Evolutionary conservation across 2,113 vertebrate species (phyloP), one percentile per base, ranked within the genome.

Genomic region (Rhinolophus ferrumequinum): DNA sequence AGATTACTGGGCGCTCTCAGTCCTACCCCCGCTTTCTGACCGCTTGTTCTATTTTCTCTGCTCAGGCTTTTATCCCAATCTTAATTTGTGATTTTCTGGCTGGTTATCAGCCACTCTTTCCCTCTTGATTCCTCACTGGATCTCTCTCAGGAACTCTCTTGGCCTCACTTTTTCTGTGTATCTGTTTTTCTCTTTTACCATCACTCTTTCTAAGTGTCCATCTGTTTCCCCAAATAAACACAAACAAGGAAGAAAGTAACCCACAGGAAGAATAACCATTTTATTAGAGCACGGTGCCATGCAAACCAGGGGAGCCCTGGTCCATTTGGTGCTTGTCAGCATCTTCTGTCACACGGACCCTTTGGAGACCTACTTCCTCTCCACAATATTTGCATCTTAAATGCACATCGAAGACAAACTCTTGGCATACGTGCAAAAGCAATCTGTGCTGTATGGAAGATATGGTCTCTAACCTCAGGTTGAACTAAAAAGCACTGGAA

Each of bases 401-500:
- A 85, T 80, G 38, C 52, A 90, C 38, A 9, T 4, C 9, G 56
- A 95, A 97, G 91, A 93, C 88, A 95, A 79, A 47, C 26, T 96
- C 81, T 92, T 98, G 96, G 97, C 94, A 66, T 19, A 13, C 69
- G 19, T 4, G 86, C 86, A 94, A 93, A 88, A 91, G 81, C 73
- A 82, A 60, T 79, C 70, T 73, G 62, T 56, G 30, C 91, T 93
- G 28, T 30, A 8, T 50, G n/a, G 69, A 94, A 97, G 95, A 96
- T 94, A 95, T 8, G 30, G 91, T 93, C 94, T 93, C 92, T 97
- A 92, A 97, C 95, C 96, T 94, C 79, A 96, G 97, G 97, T 95
- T 97, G 97, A 97, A 96, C 96, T 96, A 93, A 88, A 89, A 93
- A 88, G 73, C 35, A 28, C 77, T 95, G 93, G 83, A 96, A 90